Evolutionary conservation across 1,140 invertebrate genomes (phyloP), one percentile per base, ranked within the genome.

Genomic region (Lepeophtheirus salmonis): DNA sequence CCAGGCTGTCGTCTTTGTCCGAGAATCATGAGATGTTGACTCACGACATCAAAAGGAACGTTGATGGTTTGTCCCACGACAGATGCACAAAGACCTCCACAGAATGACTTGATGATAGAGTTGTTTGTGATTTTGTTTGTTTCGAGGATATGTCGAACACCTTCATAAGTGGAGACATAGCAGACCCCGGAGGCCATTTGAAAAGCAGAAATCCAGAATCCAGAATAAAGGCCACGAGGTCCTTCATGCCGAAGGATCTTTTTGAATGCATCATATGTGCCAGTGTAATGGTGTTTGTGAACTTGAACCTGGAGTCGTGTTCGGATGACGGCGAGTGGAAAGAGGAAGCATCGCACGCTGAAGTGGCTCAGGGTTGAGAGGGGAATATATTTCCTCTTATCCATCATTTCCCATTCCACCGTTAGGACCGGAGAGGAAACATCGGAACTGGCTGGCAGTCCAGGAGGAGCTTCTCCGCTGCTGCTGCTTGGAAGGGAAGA

Each of bases 351-450:
- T 52, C 94, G 78, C 41, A 97, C 83, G 65, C 81, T 77, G 69
- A 94, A 86, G 1, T 83, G 85, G 66, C 80, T 81, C 1, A 91
- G 71, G 75, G 95, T 84, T 53, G 89, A 94, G 41, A 97, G 71
- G 2, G 92, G 90, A 81, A 91, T 76, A 84, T 92, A 77, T 81
- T 92, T 70, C 18, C 76, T 80, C 67, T 95, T 94, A 71, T 98
- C 86, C 87, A 98, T 89, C 90, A 97, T 97, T 62, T 94, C 79
- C 87, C 91, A 95, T 74, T 97, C 90, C 64, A 98, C 95, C n/a
- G 82, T 89, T 30, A 80, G 79, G 63, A 89, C n/a, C n/a, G n/a
- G n/a, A n/a, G n/a, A n/a, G n/a, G n/a, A n/a, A n/a, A n/a, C n/a
- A n/a, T n/a, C n/a, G n/a, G n/a, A n/a, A n/a, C n/a, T n/a, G n/a